A percentile compares a stretch with the other conserved stretches of the same genome.
Conservation (phyloP, 2,113 vertebrate genomes). For the Alces alces region DNA sequence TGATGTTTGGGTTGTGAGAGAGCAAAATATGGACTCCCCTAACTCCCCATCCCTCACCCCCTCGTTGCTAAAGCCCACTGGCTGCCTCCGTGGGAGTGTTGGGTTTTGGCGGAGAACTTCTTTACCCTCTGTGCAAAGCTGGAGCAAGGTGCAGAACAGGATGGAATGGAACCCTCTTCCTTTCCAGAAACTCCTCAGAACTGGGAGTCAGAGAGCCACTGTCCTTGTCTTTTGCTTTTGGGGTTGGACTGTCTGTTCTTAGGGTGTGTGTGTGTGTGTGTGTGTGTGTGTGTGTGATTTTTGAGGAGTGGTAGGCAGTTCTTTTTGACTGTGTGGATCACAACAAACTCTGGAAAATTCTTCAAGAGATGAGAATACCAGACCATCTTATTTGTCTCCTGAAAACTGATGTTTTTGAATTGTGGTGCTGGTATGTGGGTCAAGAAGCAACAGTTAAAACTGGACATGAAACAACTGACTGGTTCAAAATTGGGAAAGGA, state of each 20-base stretch:
- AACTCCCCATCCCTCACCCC: fast-evolving
- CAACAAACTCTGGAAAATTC: not conserved
- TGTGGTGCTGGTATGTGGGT: not conserved
- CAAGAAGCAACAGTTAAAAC: not conserved
- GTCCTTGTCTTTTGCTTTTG: not conserved
- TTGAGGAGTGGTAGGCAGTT: not conserved
- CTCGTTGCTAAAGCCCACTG: not conserved
- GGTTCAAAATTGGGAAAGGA: not conserved
- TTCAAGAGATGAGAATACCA: not conserved
- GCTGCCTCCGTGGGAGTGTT: not conserved
- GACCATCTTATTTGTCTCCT: not conserved
- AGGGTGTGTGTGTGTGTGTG: not conserved
- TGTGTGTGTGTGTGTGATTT: not conserved
- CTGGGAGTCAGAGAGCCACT: not conserved
- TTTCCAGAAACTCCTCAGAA: not conserved
- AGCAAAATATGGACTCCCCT: not conserved
- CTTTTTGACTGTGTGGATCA: not conserved
- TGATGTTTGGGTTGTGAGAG: not conserved
- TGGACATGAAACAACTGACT: not conserved
- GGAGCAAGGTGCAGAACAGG: not conserved
- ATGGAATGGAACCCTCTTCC: not conserved
- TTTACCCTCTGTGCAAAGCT: not conserved
- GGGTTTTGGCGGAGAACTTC: not conserved
- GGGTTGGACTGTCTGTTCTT: not conserved
- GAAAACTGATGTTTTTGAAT: not conserved